Conservation (phyloP, 2,113 vertebrate genomes). For the Ameiurus melas region DNA sequence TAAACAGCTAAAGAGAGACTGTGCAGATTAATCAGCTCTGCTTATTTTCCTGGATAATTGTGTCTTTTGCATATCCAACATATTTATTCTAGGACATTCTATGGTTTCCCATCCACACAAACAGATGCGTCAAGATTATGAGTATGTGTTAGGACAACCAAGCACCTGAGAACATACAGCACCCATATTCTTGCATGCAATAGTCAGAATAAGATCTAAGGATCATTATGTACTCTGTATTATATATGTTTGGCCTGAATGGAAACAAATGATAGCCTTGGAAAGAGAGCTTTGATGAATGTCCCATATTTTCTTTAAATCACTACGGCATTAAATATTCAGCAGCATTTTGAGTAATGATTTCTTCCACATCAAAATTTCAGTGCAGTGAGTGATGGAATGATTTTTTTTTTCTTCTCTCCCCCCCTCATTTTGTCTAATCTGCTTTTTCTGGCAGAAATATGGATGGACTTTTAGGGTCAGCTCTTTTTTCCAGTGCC, state of each 20-base stretch:
- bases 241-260: slow-evolving; percentile 44
- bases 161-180: neutral
- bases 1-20: slow-evolving; percentile 42
- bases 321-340: slow-evolving; percentile 59
- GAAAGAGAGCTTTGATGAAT: slow-evolving; percentile 50
- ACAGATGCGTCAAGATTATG: neutral
- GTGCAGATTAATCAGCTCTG: slow-evolving; percentile 45
- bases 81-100: neutral
- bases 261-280: slow-evolving; percentile 48
- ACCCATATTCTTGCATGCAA: neutral
- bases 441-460: slow-evolving; percentile 4
- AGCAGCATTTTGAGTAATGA: slow-evolving; percentile 51
- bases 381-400: slow-evolving; percentile 40
- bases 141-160: neutral
- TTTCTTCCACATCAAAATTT: slow-evolving; percentile 46
- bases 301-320: slow-evolving; percentile 51
- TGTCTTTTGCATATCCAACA: slow-evolving; percentile 37
- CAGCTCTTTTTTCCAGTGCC: neutral
- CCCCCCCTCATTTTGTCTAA: neutral
- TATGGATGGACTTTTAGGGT: neutral
- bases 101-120: neutral
- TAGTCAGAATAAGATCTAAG: neutral
- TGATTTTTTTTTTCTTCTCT: slow-evolving; percentile 43
- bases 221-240: slow-evolving; percentile 44
- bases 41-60: slow-evolving; percentile 49